Percentiles rank a stretch among this genome's conserved stretches.
Evolutionary conservation across 2,797 vertebrate genomes (phyloP).

Genomic region (Mallotus villosus): DNA sequence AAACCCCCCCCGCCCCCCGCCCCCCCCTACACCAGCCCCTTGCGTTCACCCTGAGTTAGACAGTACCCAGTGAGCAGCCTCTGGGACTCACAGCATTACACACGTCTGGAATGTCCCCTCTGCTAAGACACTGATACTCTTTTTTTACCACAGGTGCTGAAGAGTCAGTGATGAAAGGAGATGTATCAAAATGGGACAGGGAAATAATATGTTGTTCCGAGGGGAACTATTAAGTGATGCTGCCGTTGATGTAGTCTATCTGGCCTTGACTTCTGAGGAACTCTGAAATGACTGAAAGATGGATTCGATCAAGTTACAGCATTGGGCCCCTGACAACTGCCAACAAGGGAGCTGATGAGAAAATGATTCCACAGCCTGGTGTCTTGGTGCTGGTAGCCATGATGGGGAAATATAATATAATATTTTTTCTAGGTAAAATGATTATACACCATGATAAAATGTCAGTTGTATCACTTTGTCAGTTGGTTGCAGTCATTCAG

Average conservation of each 20-base stretch:
- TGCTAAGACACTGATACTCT: constrained; percentile 33
- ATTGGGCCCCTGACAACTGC: constrained; percentile 52
- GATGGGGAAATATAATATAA: constrained; percentile 32
- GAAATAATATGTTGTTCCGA: constrained; percentile 45
- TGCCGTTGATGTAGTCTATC: constrained; percentile 66
- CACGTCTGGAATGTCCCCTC: constrained; percentile 33
- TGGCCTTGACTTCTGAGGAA: constrained; percentile 45
- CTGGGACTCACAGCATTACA: constrained; percentile 38
- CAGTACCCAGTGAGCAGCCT: constrained; percentile 33
- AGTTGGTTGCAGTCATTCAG: too few species aligned
- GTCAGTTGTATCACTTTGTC: too few species aligned
- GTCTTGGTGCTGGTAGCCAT: not conserved
- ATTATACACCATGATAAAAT: constrained; percentile 29
- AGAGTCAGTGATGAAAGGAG: constrained; percentile 54
- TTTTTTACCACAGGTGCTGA: constrained; percentile 33
- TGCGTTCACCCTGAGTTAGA: constrained; percentile 10
- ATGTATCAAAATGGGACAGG: constrained; percentile 50
- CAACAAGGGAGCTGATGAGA: constrained; percentile 46
- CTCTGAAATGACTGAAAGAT: constrained; percentile 34
- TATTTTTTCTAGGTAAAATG: constrained; percentile 11
- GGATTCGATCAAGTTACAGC: constrained; percentile 50
- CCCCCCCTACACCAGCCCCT: constrained; percentile 28
- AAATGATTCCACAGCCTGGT: constrained; percentile 45
- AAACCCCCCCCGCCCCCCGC: constrained; percentile 38
- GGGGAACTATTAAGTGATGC: constrained; percentile 51